Base-by-base conservation (phyloP, 2,888 invertebrate genomes). In the Athalia circularis region DNA sequence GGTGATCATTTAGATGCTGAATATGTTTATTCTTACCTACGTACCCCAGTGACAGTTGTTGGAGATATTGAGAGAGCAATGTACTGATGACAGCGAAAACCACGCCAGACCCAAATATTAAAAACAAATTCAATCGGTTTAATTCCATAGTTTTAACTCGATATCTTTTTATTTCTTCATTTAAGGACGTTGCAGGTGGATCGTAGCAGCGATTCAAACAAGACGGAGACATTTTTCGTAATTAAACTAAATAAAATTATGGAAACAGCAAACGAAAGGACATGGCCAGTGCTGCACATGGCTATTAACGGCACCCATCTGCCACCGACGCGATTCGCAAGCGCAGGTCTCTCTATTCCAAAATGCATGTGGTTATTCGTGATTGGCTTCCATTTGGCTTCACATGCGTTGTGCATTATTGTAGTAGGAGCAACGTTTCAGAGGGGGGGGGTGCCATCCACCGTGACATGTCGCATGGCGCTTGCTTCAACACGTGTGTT, bases 31-130 rank as follows among this genome's bases (percentile, higher is more conserved):
- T 29, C 78, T 82, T 79, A 87, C 88, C 84, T 57, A 83, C 50
- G 5, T 81, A 80, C 50, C 85, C 79, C 4, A 75, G 62, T 15
- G 80, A 81, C 15, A 80, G 80, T 9, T 80, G 77, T 65, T 81
- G 82, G n/a, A 89, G 79, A 78, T 88, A 88, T 57, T 85, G 85
- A 5, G 86, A 86, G 15, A 88, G 64, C 45, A 86, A 65, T n/a
- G 86, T 85, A 3, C 85, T 85, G 74, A 88, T 84, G 78, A 87
- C 82, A 78, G 88, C 87, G 68, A 86, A 84, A 13, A 81, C 80
- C 48, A 89, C 82, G 57, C 89, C 88, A 65, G 85, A 86, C 9
- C 83, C 65, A 68, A 88, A 87, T 57, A 88, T 83, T 3, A 87
- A 78, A 77, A 87, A 82, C 50, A 87, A 82, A 57, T 82, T 80